Evolutionary conservation across 2,113 vertebrate genomes (phyloP).

Genomic region (Malurus cyaneus): DNA sequence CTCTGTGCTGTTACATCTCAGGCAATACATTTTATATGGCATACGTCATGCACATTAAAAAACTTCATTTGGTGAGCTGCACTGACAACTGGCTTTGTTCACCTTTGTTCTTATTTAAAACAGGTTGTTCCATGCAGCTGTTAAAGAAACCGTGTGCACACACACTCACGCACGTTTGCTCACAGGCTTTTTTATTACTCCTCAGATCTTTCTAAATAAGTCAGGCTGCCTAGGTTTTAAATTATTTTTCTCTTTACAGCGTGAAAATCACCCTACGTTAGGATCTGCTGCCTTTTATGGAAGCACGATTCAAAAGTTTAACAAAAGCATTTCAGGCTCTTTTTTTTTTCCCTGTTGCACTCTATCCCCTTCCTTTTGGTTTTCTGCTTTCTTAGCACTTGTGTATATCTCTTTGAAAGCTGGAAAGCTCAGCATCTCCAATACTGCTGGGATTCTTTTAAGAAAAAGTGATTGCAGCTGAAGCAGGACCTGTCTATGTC

Average conservation of each 20-base stretch:
- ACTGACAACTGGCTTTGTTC: constrained; percentile 27
- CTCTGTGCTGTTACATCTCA: constrained; percentile 21
- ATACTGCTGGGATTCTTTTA: not conserved
- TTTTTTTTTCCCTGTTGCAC: not conserved
- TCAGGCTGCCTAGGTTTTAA: constrained; percentile 22
- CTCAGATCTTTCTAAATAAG: constrained; percentile 15
- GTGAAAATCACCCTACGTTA: not conserved
- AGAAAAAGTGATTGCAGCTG: not conserved
- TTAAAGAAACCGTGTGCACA: not conserved
- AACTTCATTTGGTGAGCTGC: constrained; percentile 1
- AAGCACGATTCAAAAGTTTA: constrained; percentile 12
- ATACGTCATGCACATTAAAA: constrained; percentile 34
- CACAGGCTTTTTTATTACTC: constrained; percentile 31
- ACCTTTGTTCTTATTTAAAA: constrained; percentile 58
- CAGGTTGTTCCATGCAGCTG: constrained; percentile 49
- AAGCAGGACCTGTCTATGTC: not conserved
- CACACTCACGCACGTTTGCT: not conserved
- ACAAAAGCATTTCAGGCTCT: not conserved
- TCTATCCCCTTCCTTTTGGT: not conserved
- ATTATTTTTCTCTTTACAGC: constrained; percentile 32
- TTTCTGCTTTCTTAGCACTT: not conserved
- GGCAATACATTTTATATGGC: constrained; percentile 41
- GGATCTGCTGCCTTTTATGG: not conserved
- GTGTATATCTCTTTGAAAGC: not conserved
- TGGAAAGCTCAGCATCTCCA: not conserved